Base-by-base conservation (phyloP, 2,888 invertebrate species). In the Tetragonisca angustula region DNA sequence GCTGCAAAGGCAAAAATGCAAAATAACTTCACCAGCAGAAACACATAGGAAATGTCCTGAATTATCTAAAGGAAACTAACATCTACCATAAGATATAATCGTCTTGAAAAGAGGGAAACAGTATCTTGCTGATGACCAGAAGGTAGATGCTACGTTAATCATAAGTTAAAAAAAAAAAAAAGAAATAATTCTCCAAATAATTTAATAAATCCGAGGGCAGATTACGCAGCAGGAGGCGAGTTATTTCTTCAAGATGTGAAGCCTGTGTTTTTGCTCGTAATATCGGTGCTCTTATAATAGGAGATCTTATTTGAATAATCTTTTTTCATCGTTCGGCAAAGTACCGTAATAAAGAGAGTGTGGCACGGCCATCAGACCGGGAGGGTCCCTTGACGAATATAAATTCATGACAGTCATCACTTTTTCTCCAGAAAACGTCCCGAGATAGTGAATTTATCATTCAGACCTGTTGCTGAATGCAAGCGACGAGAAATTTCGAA, bases 391-490 rank as follows among this genome's bases (percentile, higher is more conserved):
- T 71, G 56, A 61, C 49, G 13, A 72, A 72, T 72, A 72, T 61
- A 59, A 72, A 72, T 72, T 61, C 72, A 49, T 15, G 72, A 49
- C 61, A 49, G 3, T 6, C 49, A 24, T 61, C 27, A 49, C 13
- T 61, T 72, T 72, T 61, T 49, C 9, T 27, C 9, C 43, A 27
- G 19, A 61, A 49, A 59, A 72, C 19, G 21, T 49, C 49, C 27
- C 4, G 21, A 21, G 72, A 61, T 49, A 61, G 59, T 13, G 27
- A 27, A 59, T 49, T 71, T 61, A 61, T 61, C 24, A 32, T 4
- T 32, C 32, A 4, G 27, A 72, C 72, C 72, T 61, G 72, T 72
- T 72, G 72, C 71, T 61, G 49, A 19, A 43, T 21, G 49, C 36
- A 43, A 11, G 61, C n/a, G 52, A 21, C 69, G 19, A 6, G 49